Evolutionary conservation across 2,888 invertebrate genomes (phyloP), one percentile per base, ranked within the genome.

Genomic region (Rhogogaster chlorosoma): DNA sequence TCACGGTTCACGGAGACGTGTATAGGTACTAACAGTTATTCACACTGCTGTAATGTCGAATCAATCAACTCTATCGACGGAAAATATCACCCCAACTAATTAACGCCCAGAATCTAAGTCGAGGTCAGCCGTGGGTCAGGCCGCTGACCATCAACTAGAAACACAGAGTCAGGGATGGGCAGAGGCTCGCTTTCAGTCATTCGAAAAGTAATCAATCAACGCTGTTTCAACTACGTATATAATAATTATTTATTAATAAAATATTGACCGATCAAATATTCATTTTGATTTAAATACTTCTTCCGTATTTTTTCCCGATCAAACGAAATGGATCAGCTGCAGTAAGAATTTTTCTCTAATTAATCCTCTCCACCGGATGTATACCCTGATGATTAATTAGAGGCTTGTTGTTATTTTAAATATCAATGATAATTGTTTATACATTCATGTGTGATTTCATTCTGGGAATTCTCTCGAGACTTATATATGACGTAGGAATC

Each of bases 41-140:
- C 53, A 49, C 18, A 29, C 77, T 26, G 53, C 22, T 15, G 53
- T 49, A 49, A 49, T 18, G 53, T 77, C 32, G 49, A 49, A 49
- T 77, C 53, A 77, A 53, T 77, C 29, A 77, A 45, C 77, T 77
- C 4, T 32, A 77, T 53, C 53, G 32, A 77, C 10, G 77, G 49
- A 22, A 77, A 77, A 77, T 53, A 77, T 77, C 77, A 49, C 77
- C 32, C 77, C 1, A 49, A 49, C 26, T 53, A 32, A 15, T 77
- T 77, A 77, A 49, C 77, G 77, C 77, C 45, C 49, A 53, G 77
- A 77, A 77, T 77, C 77, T 77, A 49, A 77, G 77, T 49, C 77
- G 77, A 77, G 77, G 77, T 77, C 53, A 77, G 1, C 53, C 77
- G 77, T 77, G 77, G 77, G 77, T 77, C 77, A 77, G 49, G 18